These are phyloP conservation scores for Mesorhabditis spiculigera DNA, from an alignment of 2,888 invertebrate species.

Conservation along the genomic window DNA sequence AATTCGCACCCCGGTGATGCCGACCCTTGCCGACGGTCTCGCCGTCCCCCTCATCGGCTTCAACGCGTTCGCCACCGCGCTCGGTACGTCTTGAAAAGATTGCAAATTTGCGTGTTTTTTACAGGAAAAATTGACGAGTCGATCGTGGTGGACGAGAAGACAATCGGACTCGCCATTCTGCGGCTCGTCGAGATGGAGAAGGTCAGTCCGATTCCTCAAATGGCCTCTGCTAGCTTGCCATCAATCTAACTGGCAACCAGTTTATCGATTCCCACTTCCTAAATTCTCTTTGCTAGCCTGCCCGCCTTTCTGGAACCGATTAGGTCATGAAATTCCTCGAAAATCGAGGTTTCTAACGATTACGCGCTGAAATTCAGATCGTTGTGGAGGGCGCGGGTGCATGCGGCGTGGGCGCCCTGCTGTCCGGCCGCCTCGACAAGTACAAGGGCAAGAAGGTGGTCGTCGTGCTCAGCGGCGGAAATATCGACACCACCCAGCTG, in stretches of 20 bases:
- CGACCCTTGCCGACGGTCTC: conserved; percentile 81
- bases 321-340: no score
- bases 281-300: no score
- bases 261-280: no score
- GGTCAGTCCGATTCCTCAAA: conserved; percentile 3
- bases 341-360: no score
- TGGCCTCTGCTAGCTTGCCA: no score
- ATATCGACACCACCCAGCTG: conserved; percentile 64
- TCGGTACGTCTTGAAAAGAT: no score
- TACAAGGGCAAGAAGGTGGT: conserved; percentile 56
- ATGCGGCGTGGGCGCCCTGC: conserved; percentile 76
- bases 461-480: conserved; percentile 63
- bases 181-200: conserved; percentile 59
- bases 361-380: conserved; percentile 63
- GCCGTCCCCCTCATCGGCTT: conserved; percentile 81
- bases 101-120: no score
- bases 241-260: no score
- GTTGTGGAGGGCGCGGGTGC: conserved; percentile 88
- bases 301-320: no score
- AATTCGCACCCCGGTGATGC: conserved; percentile 69
- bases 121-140: conserved; percentile 70
- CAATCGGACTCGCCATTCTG: conserved; percentile 63
- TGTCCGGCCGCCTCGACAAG: conserved; percentile 70
- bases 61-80: conserved; percentile 76
- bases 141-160: conserved; percentile 59